Base-by-base conservation (phyloP, 2,113 vertebrate genomes). In the Sprattus sprattus region DNA sequence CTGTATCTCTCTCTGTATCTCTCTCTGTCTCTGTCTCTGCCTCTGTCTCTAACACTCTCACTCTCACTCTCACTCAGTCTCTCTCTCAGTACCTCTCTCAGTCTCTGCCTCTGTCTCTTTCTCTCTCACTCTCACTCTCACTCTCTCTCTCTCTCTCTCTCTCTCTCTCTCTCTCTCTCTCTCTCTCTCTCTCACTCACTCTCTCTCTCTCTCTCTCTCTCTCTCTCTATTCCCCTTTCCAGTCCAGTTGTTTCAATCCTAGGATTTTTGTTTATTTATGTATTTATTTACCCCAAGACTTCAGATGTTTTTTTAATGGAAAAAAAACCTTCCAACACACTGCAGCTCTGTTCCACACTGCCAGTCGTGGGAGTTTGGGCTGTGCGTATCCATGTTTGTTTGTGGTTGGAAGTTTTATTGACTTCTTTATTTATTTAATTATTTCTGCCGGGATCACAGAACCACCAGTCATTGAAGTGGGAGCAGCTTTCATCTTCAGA, bases 401-500 rank as follows among this genome's bases (percentile, higher is more conserved):
- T 78, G 71, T 15, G 71, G 71, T 78, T 39, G 32, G 28, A 78
- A 78, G 71, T 78, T 78, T 78, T 78, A 78, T 78, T 32, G 71
- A 78, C 28, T 78, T 67, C 22, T 16, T 78, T 44, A 11, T 78
- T 78, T 78, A 11, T 4, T 78, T 78, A 16, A 15, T 78, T 78
- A 4, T 78, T 78, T 13, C 25, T 67, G 28, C 25, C 4, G 32
- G 71, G 71, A 78, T 78, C 71, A 39, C 25, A 78, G 71, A 78
- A 39, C 71, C 10, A n/a, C n/a, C n/a, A n/a, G 71, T 2, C 28
- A 78, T 13, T 32, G 71, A 78, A 78, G 71, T 32, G 71, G 28
- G 71, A 5, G 28, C 25, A 39, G 71, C 71, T 78, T 78, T 78
- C 71, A 78, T 78, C 71, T 78, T 78, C 71, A 78, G 10, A 78